These are phyloP conservation scores for Lycophotia porphyrea DNA, from an alignment of 2,888 invertebrate genomes.

Conservation along the genomic window DNA sequence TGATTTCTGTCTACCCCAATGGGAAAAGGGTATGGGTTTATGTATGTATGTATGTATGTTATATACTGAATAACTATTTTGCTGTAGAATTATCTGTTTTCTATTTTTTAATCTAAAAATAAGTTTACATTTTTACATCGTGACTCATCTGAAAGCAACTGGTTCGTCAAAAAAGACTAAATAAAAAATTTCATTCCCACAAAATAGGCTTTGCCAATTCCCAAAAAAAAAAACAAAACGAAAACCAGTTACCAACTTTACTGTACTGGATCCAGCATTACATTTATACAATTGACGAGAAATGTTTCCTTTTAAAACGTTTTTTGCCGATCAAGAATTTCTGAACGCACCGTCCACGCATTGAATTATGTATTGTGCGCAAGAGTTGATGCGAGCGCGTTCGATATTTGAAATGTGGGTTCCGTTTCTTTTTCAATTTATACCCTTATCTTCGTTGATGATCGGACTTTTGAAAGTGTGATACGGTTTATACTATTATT, in stretches of 20 bases:
- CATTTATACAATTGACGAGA: constrained; percentile 67
- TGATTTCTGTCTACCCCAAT: no score
- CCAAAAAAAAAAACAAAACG: constrained; percentile 25
- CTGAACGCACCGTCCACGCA: constrained; percentile 58
- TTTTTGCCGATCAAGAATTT: constrained; percentile 68
- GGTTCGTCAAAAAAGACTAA: background rate
- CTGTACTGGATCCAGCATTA: constrained; percentile 59
- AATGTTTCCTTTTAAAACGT: constrained; percentile 59
- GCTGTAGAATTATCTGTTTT: background rate
- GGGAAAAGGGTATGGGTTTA: no score
- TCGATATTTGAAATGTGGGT: constrained; percentile 59
- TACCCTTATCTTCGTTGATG: constrained; percentile 35
- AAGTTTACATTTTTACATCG: background rate
- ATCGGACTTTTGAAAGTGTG: constrained; percentile 54
- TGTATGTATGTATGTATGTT: no score
- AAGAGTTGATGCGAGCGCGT: constrained; percentile 58
- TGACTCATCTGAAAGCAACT: constrained; percentile 1
- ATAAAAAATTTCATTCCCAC: constrained; percentile 40
- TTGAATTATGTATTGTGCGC: constrained; percentile 69
- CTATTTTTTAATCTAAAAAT: background rate
- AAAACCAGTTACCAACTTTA: constrained; percentile 44
- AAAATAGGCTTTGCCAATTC: constrained; percentile 45
- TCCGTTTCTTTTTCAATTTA: constrained; percentile 53
- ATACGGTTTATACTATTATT: constrained; percentile 27
- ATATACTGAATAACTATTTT: background rate